Conservation (phyloP, 2,113 vertebrate genomes). For the Nycticryphes semicollaris region DNA sequence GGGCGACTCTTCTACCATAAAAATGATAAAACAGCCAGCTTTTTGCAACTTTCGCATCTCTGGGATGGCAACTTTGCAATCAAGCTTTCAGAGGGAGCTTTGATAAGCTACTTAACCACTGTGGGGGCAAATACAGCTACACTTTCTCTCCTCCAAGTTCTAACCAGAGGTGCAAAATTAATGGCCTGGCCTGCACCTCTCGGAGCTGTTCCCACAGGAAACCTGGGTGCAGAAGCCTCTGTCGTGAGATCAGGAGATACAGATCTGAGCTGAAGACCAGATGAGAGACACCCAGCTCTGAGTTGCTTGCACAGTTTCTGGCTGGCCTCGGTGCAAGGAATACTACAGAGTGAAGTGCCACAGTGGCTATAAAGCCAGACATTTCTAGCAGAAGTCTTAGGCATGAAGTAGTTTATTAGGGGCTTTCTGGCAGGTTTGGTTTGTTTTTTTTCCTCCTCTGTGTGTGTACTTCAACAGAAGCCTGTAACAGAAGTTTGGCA, state of each 20-base stretch:
- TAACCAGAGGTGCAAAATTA: background rate
- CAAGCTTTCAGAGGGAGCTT: accelerated
- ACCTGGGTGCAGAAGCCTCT: accelerated
- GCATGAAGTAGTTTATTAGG: background rate
- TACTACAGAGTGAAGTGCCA: accelerated
- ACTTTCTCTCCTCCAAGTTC: background rate
- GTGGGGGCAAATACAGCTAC: accelerated
- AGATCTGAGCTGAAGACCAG: background rate
- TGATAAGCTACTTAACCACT: background rate
- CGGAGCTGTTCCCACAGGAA: background rate
- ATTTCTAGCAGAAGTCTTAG: background rate
- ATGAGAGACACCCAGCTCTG: background rate
- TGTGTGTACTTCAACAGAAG: accelerated
- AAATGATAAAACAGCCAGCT: background rate
- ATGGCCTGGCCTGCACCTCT: background rate
- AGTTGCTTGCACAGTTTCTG: background rate
- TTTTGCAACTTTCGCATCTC: background rate
- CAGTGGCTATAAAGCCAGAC: background rate
- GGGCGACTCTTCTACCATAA: background rate
- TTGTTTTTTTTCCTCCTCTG: background rate
- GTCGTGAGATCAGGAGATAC: accelerated
- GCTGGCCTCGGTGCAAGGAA: background rate
- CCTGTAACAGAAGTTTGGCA: background rate
- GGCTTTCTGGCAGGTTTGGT: background rate
- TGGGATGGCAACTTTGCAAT: background rate